These are phyloP conservation scores for Latrodectus elegans DNA, from an alignment of 2,888 invertebrate genomes.

Conservation along the genomic window DNA sequence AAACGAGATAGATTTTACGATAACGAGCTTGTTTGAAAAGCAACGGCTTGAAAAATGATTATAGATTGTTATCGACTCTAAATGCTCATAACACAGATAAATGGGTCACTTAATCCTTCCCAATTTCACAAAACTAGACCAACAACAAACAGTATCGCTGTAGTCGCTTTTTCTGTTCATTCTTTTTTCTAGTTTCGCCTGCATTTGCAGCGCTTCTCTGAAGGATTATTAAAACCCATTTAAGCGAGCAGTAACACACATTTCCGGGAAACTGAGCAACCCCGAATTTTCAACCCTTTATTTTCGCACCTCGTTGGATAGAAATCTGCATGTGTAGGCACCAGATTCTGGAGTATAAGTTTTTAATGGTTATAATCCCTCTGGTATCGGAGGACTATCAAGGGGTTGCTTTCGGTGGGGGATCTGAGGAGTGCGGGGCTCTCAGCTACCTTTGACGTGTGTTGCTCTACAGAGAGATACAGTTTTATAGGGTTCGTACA, in stretches of 20 bases:
- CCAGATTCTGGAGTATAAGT: slow-evolving; percentile 28
- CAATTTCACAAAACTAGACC: slow-evolving; percentile 28
- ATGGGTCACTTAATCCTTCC: slow-evolving; percentile 26
- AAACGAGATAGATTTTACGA: background rate
- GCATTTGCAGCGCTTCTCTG: slow-evolving; percentile 44
- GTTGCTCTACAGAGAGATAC: slow-evolving; percentile 10
- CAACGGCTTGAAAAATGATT: slow-evolving; percentile 5
- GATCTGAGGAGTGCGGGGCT: slow-evolving; percentile 16
- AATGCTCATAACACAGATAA: slow-evolving; percentile 34
- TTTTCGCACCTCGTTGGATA: slow-evolving; percentile 23
- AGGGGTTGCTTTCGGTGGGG: background rate
- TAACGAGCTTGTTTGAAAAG: background rate
- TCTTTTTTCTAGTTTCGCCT: background rate
- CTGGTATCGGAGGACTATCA: slow-evolving; percentile 1
- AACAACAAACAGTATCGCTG: slow-evolving; percentile 35
- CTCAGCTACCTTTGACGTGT: background rate
- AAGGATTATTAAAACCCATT: slow-evolving; percentile 60
- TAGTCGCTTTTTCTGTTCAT: slow-evolving; percentile 13
- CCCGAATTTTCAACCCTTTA: slow-evolving; percentile 35
- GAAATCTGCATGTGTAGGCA: slow-evolving; percentile 29
- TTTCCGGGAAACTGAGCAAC: slow-evolving; percentile 36
- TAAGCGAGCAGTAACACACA: slow-evolving; percentile 20
- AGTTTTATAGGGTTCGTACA: slow-evolving; percentile 10
- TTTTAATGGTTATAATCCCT: slow-evolving; percentile 52
- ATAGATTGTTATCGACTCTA: slow-evolving; percentile 9